Conservation (phyloP, 2,797 vertebrate genomes). For the Tiaroga cobitis region DNA sequence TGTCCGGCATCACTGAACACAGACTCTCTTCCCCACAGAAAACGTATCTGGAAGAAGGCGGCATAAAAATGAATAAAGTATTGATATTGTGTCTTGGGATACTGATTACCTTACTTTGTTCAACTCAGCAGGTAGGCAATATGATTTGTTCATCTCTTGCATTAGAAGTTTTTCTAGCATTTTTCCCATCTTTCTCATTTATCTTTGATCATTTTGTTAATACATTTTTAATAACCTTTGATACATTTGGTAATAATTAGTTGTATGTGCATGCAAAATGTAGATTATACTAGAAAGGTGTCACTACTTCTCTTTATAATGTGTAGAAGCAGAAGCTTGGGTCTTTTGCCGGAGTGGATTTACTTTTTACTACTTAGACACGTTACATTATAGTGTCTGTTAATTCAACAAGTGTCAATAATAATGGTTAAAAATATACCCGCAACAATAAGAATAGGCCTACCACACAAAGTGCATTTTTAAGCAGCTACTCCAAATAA, state of each 20-base stretch:
- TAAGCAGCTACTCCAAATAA: neutral
- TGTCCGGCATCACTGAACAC: neutral
- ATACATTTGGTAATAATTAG: neutral
- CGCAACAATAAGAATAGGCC: neutral
- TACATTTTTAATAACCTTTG: neutral
- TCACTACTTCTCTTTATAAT: neutral
- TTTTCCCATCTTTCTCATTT: neutral
- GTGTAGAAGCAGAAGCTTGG: neutral
- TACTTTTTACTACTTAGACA: neutral
- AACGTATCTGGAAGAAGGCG: neutral
- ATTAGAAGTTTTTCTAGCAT: neutral
- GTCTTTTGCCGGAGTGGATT: neutral
- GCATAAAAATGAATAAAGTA: too few relatives aligned
- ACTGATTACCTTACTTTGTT: slow-evolving; percentile 62
- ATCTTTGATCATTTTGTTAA: neutral
- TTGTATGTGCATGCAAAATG: neutral
- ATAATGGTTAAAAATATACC: neutral
- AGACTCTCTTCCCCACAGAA: neutral
- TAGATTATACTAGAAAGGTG: neutral
- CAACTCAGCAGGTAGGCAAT: slow-evolving; percentile 59
- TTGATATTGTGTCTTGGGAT: slow-evolving; percentile 50
- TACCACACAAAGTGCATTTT: neutral
- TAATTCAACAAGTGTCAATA: neutral
- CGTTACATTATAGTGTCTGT: too few relatives aligned
- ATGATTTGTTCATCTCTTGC: neutral